phyloP scores from a whole-genome alignment of 2,888 invertebrate genomes.

The Monopis laevigella region DNA sequence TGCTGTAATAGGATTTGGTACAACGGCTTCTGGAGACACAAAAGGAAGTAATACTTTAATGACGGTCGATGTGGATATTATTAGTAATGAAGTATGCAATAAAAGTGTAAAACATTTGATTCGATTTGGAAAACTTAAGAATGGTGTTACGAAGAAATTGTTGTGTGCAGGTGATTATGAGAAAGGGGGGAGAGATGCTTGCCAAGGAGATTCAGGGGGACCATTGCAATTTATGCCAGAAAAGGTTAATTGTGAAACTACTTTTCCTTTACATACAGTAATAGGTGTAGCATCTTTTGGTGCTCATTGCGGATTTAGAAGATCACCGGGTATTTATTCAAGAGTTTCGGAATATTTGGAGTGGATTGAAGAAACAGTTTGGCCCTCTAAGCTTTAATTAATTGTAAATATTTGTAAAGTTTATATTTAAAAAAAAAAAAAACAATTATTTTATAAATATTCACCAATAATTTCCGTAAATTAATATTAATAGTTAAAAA shows the following conservation, averaged over 20 bases:
- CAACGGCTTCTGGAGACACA: constrained; percentile 46
- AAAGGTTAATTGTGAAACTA: constrained; percentile 39
- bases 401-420: no score
- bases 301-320: constrained; percentile 56
- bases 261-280: constrained; percentile 50
- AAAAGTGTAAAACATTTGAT: constrained; percentile 46
- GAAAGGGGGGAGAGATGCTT: constrained; percentile 53
- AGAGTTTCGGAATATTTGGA: constrained; percentile 49
- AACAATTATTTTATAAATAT: no score
- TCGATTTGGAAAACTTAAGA: constrained; percentile 34
- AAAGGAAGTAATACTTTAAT: constrained; percentile 52
- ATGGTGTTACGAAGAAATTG: constrained; percentile 43
- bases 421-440: no score
- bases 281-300: constrained; percentile 65
- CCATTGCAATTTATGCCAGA: constrained; percentile 50
- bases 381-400: no score
- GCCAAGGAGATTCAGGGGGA: constrained; percentile 61
- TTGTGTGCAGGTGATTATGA: constrained; percentile 56
- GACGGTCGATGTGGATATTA: constrained; percentile 52
- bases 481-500: no score
- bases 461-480: no score
- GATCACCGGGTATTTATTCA: constrained; percentile 62
- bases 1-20: constrained; percentile 73
- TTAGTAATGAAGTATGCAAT: constrained; percentile 39
- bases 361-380: constrained; percentile 61